Conservation (phyloP, 2,113 vertebrate genomes). For the Pelecanus crispus region DNA sequence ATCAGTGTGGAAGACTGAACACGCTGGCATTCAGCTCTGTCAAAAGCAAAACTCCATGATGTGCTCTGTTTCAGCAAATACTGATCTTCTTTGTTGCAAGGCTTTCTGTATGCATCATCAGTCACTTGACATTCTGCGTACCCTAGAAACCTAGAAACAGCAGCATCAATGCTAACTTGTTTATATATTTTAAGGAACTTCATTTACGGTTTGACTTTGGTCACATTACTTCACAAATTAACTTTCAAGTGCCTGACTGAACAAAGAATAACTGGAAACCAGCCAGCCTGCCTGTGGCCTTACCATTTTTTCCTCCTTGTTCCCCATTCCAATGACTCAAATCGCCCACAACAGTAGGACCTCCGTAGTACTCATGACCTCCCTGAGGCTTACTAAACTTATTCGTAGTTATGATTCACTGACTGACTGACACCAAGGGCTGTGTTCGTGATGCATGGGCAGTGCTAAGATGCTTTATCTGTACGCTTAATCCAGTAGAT, state of each 20-base stretch:
- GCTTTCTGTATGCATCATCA: constrained; percentile 30
- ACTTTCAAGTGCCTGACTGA: background rate
- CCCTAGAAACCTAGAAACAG: constrained; percentile 10
- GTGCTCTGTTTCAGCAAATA: constrained; percentile 24
- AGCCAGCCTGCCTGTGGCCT: background rate
- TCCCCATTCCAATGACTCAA: background rate
- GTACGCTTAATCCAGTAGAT: constrained; percentile 12
- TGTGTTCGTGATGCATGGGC: accelerated
- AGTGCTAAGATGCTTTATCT: background rate
- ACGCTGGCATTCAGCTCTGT: background rate
- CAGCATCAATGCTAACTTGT: constrained; percentile 6
- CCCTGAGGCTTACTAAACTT: background rate
- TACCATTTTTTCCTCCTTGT: background rate
- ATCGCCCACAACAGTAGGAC: background rate
- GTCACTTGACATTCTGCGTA: background rate
- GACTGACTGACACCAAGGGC: background rate
- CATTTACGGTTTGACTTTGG: background rate
- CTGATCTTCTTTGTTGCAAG: constrained; percentile 13
- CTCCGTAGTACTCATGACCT: background rate
- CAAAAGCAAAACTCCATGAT: background rate
- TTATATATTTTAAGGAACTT: constrained; percentile 21
- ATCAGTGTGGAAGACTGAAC: background rate
- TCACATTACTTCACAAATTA: background rate
- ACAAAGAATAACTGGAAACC: background rate
- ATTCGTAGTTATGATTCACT: background rate